Evolutionary conservation across 2,888 invertebrate genomes (phyloP).

Genomic region (Macrosiphum euphorbiae): DNA sequence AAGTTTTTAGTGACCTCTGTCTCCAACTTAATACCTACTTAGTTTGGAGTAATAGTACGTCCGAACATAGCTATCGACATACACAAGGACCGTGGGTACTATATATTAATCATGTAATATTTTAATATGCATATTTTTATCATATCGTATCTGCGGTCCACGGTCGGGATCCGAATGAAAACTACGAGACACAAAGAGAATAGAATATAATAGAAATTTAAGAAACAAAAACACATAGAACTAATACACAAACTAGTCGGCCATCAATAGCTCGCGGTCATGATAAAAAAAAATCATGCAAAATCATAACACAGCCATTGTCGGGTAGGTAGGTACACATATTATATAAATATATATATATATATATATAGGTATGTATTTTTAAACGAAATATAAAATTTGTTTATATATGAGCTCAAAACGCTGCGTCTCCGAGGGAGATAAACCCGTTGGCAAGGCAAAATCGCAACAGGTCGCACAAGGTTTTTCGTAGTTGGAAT

Average conservation of each 20-base stretch:
- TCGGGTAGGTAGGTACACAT: background rate
- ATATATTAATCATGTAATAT: too few species aligned
- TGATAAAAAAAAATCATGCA: background rate
- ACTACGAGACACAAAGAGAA: background rate
- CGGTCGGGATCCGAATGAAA: background rate
- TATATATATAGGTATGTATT: background rate
- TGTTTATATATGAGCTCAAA: background rate
- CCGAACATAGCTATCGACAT: background rate
- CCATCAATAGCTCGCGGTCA: background rate
- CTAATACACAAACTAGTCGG: background rate
- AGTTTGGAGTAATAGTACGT: background rate
- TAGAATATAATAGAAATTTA: background rate
- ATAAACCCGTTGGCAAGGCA: slow-evolving; percentile 34
- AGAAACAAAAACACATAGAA: background rate
- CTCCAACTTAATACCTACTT: background rate
- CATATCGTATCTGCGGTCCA: background rate
- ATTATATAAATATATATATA: background rate
- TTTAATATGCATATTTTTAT: background rate
- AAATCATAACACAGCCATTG: slow-evolving; percentile 5
- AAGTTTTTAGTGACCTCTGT: background rate
- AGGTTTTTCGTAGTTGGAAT: background rate
- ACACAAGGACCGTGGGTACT: background rate
- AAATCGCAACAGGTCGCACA: slow-evolving; percentile 41
- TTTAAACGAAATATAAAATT: background rate
- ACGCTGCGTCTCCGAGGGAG: background rate